Evolutionary conservation across 2,797 vertebrate species (phyloP).

Genomic region (Streptopelia turtur): DNA sequence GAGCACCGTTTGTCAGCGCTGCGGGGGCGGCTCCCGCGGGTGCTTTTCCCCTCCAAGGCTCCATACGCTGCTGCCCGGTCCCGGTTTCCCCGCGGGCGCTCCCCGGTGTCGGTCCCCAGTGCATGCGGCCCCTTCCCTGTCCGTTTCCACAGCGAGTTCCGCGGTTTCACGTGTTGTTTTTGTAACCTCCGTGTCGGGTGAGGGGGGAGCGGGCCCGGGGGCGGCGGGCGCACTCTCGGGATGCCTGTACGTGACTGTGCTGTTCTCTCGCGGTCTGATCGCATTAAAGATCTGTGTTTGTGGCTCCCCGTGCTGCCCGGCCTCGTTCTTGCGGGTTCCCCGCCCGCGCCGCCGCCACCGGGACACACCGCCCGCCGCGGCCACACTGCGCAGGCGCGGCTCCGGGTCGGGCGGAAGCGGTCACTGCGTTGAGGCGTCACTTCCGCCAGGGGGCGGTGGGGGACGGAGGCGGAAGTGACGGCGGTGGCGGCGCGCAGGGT

Average conservation of each 20-base stretch:
- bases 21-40: background rate
- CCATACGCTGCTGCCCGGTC: background rate
- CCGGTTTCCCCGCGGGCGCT: background rate
- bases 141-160: background rate
- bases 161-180: conserved; percentile 19
- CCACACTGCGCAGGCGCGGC: background rate
- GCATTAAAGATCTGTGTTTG: conserved; percentile 58
- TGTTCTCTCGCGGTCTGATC: conserved; percentile 47
- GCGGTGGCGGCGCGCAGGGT: background rate
- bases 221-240: conserved; percentile 7
- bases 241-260: conserved; percentile 40
- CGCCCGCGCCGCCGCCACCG: background rate
- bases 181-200: conserved; percentile 27
- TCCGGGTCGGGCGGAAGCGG: background rate
- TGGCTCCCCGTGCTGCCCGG: conserved; percentile 14
- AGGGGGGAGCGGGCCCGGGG: background rate
- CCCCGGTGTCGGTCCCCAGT: conserved; percentile 18
- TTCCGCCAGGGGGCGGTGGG: background rate
- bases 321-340: background rate
- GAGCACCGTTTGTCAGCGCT: too few species aligned
- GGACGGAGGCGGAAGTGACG: conserved; percentile 1
- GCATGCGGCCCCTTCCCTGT: conserved; percentile 1
- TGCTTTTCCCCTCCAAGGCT: background rate
- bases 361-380: background rate
- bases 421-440: fast-evolving